phyloP scores from a whole-genome alignment of 2,888 invertebrate species.

The Actias luna region DNA sequence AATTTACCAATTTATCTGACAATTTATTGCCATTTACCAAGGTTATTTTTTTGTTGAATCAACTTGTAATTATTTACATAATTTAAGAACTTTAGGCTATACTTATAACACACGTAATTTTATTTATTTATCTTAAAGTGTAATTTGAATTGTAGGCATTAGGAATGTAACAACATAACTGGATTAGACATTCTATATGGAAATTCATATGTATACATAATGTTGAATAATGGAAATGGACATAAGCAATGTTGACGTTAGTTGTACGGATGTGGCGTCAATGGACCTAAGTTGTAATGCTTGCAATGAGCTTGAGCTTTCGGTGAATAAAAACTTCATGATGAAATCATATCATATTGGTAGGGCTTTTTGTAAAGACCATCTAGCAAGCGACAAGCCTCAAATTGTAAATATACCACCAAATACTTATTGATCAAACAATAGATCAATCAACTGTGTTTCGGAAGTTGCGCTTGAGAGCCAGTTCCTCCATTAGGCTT shows the following conservation, averaged over 20 bases:
- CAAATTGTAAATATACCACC: too few relatives aligned
- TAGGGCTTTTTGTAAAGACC: too few relatives aligned
- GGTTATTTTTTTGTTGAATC: background rate
- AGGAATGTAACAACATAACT: background rate
- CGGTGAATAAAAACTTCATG: too few relatives aligned
- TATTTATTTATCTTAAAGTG: background rate
- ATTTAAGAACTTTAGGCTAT: slow-evolving; percentile 1
- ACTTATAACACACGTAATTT: background rate
- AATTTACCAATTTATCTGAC: background rate
- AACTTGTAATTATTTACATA: background rate
- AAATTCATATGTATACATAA: background rate
- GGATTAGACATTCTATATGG: background rate
- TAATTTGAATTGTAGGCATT: background rate
- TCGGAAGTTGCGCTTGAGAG: too few relatives aligned
- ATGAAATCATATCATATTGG: too few relatives aligned
- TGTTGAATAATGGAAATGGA: background rate
- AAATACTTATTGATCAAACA: too few relatives aligned
- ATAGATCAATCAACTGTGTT: too few relatives aligned
- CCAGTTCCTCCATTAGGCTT: too few relatives aligned
- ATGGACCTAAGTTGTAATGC: too few relatives aligned
- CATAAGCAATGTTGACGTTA: background rate
- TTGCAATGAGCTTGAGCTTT: too few relatives aligned
- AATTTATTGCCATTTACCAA: background rate
- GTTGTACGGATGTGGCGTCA: too few relatives aligned
- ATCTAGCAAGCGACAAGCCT: too few relatives aligned